Base-by-base conservation (phyloP, 2,888 invertebrate species). In the Acrocyrtus sp. region DNA sequence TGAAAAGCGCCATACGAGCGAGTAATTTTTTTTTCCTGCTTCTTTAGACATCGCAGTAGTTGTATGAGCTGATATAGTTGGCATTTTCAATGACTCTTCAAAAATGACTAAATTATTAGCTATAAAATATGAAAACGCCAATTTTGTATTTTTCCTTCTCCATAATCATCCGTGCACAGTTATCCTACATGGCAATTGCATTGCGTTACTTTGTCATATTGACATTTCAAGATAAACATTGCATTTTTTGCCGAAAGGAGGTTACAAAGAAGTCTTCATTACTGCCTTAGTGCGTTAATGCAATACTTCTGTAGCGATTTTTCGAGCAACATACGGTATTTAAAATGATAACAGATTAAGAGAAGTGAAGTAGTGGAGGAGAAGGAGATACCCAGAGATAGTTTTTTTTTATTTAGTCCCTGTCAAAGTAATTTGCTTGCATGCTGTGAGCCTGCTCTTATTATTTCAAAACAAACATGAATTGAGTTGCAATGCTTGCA, bases 401-500 rank as follows among this genome's bases (percentile, higher is more conserved):
- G n/a, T n/a, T n/a, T n/a, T n/a, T n/a, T n/a, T n/a, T n/a, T n/a
- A n/a, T n/a, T n/a, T n/a, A n/a, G n/a, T n/a, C n/a, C 41, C 45
- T 57, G 57, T 57, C 57, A 57, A 41, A 57, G 43, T n/a, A n/a
- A 43, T 54, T 54, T 54, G 54, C 34, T 54, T 10, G 29, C 54
- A 54, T 34, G 54, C 54, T 54, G 54, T 54, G 54, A 54, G 54
- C 34, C 21, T 54, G 54, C 54, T 54, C 54, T 22, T 54, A 54
- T 54, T 54, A 29, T 39, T 54, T 54, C 54, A 54, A 54, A 54
- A 54, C 54, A 54, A 34, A n/a, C 51, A 51, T 12, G 54, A n/a
- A n/a, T n/a, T n/a, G n/a, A n/a, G n/a, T n/a, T n/a, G n/a, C n/a
- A n/a, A n/a, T n/a, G n/a, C n/a, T n/a, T n/a, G n/a, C n/a, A n/a